phyloP scores from a whole-genome alignment of 2,797 vertebrate species.

The Menidia menidia region DNA sequence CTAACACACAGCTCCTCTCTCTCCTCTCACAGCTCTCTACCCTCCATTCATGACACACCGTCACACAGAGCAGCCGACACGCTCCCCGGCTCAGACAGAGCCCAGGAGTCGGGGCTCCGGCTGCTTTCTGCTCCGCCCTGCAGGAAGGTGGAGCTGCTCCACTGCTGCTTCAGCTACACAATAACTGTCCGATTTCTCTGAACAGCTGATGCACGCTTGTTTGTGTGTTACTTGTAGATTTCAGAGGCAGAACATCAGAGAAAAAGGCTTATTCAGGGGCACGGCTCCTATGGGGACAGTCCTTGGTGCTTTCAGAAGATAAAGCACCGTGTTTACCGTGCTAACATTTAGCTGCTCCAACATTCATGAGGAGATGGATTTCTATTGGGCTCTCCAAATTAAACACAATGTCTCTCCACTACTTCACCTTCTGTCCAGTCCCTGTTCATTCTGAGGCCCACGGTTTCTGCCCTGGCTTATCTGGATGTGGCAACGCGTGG shows the following conservation, averaged over 20 bases:
- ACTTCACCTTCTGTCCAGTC: neutral
- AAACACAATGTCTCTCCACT: neutral
- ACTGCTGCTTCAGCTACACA: neutral
- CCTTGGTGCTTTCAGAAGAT: neutral
- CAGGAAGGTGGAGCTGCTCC: no score
- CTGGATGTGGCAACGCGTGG: constrained; percentile 65
- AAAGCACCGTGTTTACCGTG: neutral
- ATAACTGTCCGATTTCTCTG: neutral
- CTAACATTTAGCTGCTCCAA: neutral
- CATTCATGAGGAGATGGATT: neutral
- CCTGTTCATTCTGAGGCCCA: neutral
- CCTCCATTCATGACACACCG: no score
- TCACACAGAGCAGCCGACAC: no score
- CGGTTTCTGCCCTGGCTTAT: constrained; percentile 63
- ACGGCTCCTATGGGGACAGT: neutral
- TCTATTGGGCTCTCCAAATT: neutral
- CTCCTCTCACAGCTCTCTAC: no score
- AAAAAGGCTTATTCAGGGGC: no score
- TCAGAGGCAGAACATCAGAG: no score
- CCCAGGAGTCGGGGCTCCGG: no score
- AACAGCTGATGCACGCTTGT: neutral
- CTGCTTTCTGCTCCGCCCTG: no score
- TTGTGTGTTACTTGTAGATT: no score
- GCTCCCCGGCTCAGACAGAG: no score
- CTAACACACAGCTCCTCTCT: no score